Base-by-base conservation (phyloP, 2,113 vertebrate genomes). In the Scomber colias region DNA sequence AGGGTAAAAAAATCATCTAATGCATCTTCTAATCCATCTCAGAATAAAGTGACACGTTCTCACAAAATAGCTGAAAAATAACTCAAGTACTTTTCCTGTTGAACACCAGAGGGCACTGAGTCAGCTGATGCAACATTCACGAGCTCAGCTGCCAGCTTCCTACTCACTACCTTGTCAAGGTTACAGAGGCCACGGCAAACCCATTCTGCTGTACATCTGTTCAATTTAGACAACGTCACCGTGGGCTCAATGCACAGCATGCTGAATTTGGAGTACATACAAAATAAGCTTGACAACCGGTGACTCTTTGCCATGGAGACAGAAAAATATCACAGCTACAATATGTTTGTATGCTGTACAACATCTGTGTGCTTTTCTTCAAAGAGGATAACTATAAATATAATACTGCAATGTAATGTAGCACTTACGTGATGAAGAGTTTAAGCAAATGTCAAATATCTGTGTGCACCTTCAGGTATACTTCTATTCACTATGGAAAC, bases 71-170 rank as follows among this genome's bases (percentile, higher is more conserved):
- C 57, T 66, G 31, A 53, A 30, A 60, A 14, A 31, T 14, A 21
- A 35, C 6, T 13, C 14, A 2, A n/a, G 50, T 24, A 51, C 9
- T 82, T 72, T 70, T 46, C 30, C 57, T 61, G 27, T 27, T 0
- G 13, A 81, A 84, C 83, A 88, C 66, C 78, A 92, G 87, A 67
- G 85, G 83, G 79, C 76, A 72, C 60, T 3, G 14, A 55, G 17
- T 71, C 45, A 35, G 19, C 62, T 71, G 1, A 63, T 68, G 64
- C 51, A 61, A 54, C 60, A 50, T 61, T 63, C 27, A 61, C 56
- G 50, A 65, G 48, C 67, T 66, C 62, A 54, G 53, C 2, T 12
- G 19, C 73, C 44, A 69, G 75, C 45, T 75, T 81, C 35, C 54
- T 45, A 45, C 62, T 62, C 6, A 1, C 57, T 71, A 56, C n/a